These are phyloP conservation scores for Tribolium freemani DNA, from an alignment of 2,888 invertebrate genomes.

Conservation along the genomic window DNA sequence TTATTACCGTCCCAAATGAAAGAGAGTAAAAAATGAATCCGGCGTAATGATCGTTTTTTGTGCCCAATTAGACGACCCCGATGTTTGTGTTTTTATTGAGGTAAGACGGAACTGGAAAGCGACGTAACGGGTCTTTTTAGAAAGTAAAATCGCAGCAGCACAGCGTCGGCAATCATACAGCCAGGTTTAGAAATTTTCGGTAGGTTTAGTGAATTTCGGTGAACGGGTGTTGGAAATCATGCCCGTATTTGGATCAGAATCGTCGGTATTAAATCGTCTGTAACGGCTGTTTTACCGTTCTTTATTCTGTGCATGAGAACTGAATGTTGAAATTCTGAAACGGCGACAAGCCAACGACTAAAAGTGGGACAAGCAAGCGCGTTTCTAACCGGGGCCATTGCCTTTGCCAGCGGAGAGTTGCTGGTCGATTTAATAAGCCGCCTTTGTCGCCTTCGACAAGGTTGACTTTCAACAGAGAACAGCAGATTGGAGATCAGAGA, in stretches of 20 bases:
- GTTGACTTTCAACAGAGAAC: conserved; percentile 24
- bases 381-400: conserved; percentile 42
- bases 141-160: conserved; percentile 4
- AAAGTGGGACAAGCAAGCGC: conserved; percentile 41
- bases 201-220: not conserved
- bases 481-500: conserved; percentile 2
- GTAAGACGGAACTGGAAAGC: conserved; percentile 4
- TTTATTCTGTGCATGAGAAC: conserved; percentile 35
- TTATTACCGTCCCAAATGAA: too few species aligned
- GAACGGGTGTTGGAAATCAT: not conserved
- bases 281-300: conserved; percentile 43
- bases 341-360: not conserved
- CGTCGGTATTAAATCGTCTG: conserved; percentile 10
- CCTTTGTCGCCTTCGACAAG: conserved; percentile 8
- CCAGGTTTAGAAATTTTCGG: not conserved
- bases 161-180: not conserved
- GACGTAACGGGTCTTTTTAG: conserved; percentile 2
- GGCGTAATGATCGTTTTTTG: too few species aligned
- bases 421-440: conserved; percentile 27
- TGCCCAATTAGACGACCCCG: too few species aligned
- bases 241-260: not conserved
- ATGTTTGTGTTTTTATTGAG: too few species aligned
- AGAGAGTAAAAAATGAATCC: too few species aligned
- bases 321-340: conserved; percentile 38
- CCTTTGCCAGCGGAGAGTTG: conserved; percentile 24